phyloP scores from a whole-genome alignment of 2,113 vertebrate species.

The Rattus norvegicus region DNA sequence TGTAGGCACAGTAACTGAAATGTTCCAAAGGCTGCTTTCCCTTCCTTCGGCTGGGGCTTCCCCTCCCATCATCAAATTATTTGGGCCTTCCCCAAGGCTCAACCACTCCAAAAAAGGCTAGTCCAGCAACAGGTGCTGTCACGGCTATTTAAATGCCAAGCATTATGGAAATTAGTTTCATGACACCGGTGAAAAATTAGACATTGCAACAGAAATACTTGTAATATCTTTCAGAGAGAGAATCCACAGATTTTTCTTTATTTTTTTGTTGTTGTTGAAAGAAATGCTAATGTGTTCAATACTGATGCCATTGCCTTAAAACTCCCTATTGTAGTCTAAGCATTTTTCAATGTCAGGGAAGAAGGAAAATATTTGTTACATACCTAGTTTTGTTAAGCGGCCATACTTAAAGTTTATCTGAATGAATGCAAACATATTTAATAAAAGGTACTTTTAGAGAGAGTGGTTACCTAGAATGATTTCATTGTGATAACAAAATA shows the following conservation, averaged over 20 bases:
- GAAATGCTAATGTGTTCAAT: slow-evolving; percentile 14
- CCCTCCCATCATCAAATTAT: not conserved
- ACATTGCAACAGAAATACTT: not conserved
- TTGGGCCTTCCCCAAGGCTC: slow-evolving; percentile 39
- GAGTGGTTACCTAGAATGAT: not conserved
- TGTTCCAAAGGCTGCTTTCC: not conserved
- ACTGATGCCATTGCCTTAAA: slow-evolving; percentile 16
- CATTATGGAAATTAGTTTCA: slow-evolving; percentile 30
- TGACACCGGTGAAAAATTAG: slow-evolving; percentile 25
- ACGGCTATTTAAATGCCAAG: slow-evolving; percentile 4
- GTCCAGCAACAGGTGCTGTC: slow-evolving; percentile 54
- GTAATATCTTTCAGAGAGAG: not conserved
- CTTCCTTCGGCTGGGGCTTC: slow-evolving; percentile 5
- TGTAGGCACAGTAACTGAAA: slow-evolving; percentile 33
- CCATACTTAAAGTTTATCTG: slow-evolving; percentile 19
- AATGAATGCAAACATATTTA: not conserved
- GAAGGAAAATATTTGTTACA: not conserved
- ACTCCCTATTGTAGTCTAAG: not conserved
- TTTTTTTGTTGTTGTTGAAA: not conserved
- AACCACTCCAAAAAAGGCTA: not conserved
- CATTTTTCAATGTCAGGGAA: not conserved
- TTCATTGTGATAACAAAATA: not conserved
- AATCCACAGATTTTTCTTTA: not conserved
- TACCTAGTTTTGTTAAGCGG: not conserved
- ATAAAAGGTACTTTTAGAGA: not conserved